Conservation (phyloP, 2,113 vertebrate species). For the Centropus bengalensis region DNA sequence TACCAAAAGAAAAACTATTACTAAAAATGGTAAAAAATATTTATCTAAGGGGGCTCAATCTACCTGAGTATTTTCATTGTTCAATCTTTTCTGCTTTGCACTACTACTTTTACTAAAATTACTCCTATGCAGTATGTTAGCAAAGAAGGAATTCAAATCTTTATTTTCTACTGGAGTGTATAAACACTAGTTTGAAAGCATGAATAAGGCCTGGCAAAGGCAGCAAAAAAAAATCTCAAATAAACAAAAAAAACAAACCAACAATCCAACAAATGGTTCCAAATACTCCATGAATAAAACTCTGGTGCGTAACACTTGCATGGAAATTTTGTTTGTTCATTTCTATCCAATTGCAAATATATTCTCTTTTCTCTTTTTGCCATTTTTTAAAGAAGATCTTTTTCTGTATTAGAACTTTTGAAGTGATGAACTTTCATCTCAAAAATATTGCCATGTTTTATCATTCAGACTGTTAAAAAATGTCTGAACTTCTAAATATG, state of each 20-base stretch:
- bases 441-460: background rate
- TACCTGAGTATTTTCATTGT: too few species aligned
- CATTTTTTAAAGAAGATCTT: too few species aligned
- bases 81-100: background rate
- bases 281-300: background rate
- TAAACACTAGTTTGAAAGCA: background rate
- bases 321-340: background rate
- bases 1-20: background rate
- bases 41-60: background rate
- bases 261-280: background rate
- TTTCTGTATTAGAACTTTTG: background rate
- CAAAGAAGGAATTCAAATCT: background rate
- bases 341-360: background rate
- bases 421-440: background rate
- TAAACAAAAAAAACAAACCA: background rate
- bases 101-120: background rate
- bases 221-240: accelerated
- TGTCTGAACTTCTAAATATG: background rate
- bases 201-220: background rate
- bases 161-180: background rate
- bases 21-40: background rate
- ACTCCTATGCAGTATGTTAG: background rate
- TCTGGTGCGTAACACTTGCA: background rate
- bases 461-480: background rate
- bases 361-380: background rate